Evolutionary conservation across 1,140 invertebrate genomes (phyloP).

Genomic region (Hypsibius dujardini): DNA sequence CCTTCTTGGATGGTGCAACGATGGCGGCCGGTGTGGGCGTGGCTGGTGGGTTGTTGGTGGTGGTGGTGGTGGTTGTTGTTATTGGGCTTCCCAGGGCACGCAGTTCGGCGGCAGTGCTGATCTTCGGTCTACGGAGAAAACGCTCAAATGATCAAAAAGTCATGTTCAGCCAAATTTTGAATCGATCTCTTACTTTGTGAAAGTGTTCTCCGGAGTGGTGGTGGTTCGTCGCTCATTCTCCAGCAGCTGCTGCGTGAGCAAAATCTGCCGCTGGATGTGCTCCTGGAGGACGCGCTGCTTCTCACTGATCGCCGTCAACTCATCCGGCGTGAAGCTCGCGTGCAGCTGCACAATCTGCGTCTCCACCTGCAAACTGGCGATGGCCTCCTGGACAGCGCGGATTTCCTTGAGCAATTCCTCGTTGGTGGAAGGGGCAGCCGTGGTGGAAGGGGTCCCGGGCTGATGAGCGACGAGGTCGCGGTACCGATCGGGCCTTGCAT

Average conservation of each 20-base stretch:
- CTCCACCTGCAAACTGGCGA: not conserved
- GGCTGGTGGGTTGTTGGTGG: not conserved
- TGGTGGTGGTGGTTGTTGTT: not conserved
- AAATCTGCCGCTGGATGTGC: conserved; percentile 9
- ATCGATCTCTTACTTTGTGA: too few relatives aligned
- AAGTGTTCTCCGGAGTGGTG: not conserved
- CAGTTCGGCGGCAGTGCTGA: not conserved
- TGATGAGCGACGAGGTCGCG: not conserved
- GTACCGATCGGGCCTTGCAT: not conserved
- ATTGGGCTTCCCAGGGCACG: not conserved
- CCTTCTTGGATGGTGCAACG: not conserved
- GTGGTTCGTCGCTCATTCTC: not conserved
- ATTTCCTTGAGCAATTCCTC: not conserved
- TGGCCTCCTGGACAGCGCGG: not conserved
- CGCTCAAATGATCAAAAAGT: too few relatives aligned
- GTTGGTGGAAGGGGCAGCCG: not conserved
- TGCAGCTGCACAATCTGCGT: not conserved
- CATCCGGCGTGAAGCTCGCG: not conserved
- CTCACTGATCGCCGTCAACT: not conserved
- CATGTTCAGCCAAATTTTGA: too few relatives aligned
- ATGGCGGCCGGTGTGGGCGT: not conserved
- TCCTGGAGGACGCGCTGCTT: conserved; percentile 12
- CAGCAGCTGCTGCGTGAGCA: not conserved
- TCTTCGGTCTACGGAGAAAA: too few relatives aligned
- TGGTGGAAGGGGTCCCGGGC: not conserved